Base-by-base conservation (phyloP, 2,888 invertebrate genomes). In the Mimachlamys varia region DNA sequence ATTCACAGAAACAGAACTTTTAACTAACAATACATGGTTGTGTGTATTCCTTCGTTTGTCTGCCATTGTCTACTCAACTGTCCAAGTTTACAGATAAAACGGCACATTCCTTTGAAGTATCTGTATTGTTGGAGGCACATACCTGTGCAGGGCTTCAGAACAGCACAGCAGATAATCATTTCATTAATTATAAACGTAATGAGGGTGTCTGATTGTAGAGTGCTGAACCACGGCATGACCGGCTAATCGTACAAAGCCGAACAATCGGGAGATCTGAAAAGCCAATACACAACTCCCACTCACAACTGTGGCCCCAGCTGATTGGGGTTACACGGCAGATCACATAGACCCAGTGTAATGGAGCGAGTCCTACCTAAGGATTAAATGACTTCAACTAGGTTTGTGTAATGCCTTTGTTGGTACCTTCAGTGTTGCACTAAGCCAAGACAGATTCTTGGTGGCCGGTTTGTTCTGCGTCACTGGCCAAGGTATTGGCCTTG, bases 321-420 rank as follows among this genome's bases (percentile, higher is more conserved):
- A 76, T 76, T 22, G 33, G 33, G 76, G 76, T 76, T 76, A 76
- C 33, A n/a, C 33, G 2, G 33, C 76, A 27, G 76, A 76, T 58
- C 58, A 58, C n/a, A 58, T 76, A 76, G 76, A 76, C 33, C 27
- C 15, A 12, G 76, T 27, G 76, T 76, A 76, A 76, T 76, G 76
- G 76, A 76, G 33, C 76, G 76, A 76, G 33, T 12, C 76, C 33
- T 12, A 76, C 12, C 33, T 33, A 7, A 12, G 76, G 33, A 76
- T 76, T 76, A 76, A 76, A 76, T 27, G 76, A 76, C 76, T 76
- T 76, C 58, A 58, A 58, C 58, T n/a, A 58, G 76, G 76, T 76
- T 76, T 76, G 76, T 76, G 76, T 76, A 76, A 76, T 76, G 76
- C 76, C 76, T 22, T 76, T 76, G 76, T 76, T 76, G 76, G 76